Base-by-base conservation (phyloP, 2,113 vertebrate genomes). In the Aythya baeri region DNA sequence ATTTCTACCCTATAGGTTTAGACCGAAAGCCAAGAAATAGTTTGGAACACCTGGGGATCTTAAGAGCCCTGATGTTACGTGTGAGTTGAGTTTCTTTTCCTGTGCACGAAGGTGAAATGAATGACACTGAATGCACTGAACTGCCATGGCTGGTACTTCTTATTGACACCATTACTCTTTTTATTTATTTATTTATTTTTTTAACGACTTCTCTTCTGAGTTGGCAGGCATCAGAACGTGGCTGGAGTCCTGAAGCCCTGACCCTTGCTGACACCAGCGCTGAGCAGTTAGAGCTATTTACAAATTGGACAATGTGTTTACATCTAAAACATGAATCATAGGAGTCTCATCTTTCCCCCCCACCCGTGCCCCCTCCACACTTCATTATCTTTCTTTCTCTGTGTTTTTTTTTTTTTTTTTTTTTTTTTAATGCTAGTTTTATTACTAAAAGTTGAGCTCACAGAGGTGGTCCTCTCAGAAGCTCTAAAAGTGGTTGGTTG, bases 381-480 rank as follows among this genome's bases (percentile, higher is more conserved):
- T 83, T 83, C 41, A 32, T 25, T 70, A 25, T 57, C 63, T 80
- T 46, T 46, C 18, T 46, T 46, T 86, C 46, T 49, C 20, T 49
- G 49, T 22, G 49, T 6, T 66, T 54, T 68, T 88, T 66, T 13
- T 88, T 88, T 66, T 13, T 88, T 34, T 34, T 34, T 66, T 41
- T 41, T 57, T 73, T 79, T 93, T 94, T 88, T 31, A 44, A 61
- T 71, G 26, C 62, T 57, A 14, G 7, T 92, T 96, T 87, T 92
- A 84, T 83, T 86, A 77, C 83, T 55, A 61, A 41, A 88, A 61
- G 43, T 80, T 83, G 79, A 74, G 61, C 70, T 96, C 86, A 63
- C 61, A 46, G 65, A 92, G 89, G 91, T 96, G 81, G 81, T 94
- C 66, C 81, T 92, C 61, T 89, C 87, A 81, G 81, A 54, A 34